phyloP scores from a whole-genome alignment of 1,140 invertebrate species.

The Elysia chlorotica region DNA sequence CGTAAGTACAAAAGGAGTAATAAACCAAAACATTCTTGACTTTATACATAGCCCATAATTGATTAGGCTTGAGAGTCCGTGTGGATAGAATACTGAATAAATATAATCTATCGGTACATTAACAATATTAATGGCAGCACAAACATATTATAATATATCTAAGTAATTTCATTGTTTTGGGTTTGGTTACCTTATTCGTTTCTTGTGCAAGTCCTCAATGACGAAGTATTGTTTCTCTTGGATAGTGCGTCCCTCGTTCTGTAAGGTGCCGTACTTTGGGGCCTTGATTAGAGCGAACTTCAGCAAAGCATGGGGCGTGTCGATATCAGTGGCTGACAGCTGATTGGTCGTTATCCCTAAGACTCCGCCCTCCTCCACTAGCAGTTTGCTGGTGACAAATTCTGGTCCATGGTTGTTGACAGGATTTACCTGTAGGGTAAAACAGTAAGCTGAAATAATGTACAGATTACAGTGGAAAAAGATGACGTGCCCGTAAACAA shows the following conservation, averaged over 20 bases:
- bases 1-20: too few species aligned
- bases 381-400: slow-evolving; percentile 53
- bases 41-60: too few species aligned
- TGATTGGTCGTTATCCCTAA: slow-evolving; percentile 51
- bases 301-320: slow-evolving; percentile 55
- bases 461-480: too few species aligned
- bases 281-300: slow-evolving; percentile 54
- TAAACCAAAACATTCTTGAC: too few species aligned
- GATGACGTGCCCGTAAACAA: too few species aligned
- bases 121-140: too few species aligned
- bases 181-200: slow-evolving; percentile 46
- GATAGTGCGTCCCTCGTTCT: slow-evolving; percentile 51
- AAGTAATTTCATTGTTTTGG: not conserved
- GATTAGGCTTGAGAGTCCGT: too few species aligned
- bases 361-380: slow-evolving; percentile 59
- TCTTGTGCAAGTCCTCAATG: slow-evolving; percentile 52
- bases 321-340: slow-evolving; percentile 57
- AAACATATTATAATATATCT: too few species aligned
- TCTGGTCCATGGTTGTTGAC: slow-evolving; percentile 59
- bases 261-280: slow-evolving; percentile 57
- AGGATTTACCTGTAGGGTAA: slow-evolving; percentile 34
- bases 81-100: too few species aligned
- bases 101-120: too few species aligned
- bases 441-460: too few species aligned
- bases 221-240: slow-evolving; percentile 52